phyloP scores from a whole-genome alignment of 2,113 vertebrate genomes.

The Opisthocomus hoazin region DNA sequence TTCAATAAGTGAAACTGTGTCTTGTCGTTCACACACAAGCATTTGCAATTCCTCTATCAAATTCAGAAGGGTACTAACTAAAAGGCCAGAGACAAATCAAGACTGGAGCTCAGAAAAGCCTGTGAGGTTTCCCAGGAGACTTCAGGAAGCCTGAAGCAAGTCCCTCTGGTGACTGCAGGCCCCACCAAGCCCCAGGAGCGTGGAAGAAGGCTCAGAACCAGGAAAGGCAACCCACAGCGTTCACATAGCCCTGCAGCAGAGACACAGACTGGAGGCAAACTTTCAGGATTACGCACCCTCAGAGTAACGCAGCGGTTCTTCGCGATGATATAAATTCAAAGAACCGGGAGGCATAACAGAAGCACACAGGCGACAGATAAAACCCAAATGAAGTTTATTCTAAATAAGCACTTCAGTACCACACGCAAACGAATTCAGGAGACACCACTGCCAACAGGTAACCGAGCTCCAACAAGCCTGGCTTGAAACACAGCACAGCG shows the following conservation, averaged over 20 bases:
- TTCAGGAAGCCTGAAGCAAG: not conserved
- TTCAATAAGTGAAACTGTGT: rapidly evolving
- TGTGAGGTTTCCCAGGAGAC: not conserved
- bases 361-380: not conserved
- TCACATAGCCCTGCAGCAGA: rapidly evolving
- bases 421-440: rapidly evolving
- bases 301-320: too few species aligned
- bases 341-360: rapidly evolving
- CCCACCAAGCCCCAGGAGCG: not conserved
- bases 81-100: not conserved
- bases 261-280: rapidly evolving
- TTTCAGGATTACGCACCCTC: rapidly evolving
- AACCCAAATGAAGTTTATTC: not conserved
- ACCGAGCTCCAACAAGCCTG: rapidly evolving
- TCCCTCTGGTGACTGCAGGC: rapidly evolving
- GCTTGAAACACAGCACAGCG: rapidly evolving
- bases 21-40: rapidly evolving
- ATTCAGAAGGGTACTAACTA: not conserved
- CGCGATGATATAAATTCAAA: too few species aligned
- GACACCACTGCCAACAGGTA: not conserved
- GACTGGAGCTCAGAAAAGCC: not conserved
- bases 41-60: not conserved
- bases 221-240: not conserved
- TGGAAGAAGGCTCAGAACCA: rapidly evolving
- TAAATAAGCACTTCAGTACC: rapidly evolving